These are phyloP conservation scores for Orthosia gracilis DNA, from an alignment of 2,888 invertebrate species.

Conservation along the genomic window DNA sequence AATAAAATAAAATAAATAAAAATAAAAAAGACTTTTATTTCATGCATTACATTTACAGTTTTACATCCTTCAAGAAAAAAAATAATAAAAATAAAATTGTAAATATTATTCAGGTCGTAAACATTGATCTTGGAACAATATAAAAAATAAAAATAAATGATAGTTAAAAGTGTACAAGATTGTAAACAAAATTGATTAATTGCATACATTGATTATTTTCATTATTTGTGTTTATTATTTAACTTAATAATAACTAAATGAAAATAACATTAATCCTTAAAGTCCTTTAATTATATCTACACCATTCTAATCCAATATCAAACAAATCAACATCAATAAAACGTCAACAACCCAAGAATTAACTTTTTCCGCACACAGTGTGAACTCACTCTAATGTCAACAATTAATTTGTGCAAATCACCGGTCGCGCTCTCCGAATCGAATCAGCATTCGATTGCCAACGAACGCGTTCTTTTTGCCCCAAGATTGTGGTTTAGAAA, in stretches of 20 bases:
- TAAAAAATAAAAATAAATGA: no score
- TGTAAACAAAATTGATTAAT: no score
- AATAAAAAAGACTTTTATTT: no score
- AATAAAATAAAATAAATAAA: no score
- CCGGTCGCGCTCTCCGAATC: slow-evolving; percentile 73
- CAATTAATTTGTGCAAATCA: slow-evolving; percentile 70
- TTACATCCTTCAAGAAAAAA: no score
- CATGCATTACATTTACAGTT: no score
- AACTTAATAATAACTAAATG: background rate
- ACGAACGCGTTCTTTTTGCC: slow-evolving; percentile 78
- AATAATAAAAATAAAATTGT: no score
- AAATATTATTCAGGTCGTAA: no score
- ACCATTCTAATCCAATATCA: slow-evolving; percentile 32
- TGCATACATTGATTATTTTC: no score
- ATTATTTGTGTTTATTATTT: no score
- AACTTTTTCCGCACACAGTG: slow-evolving; percentile 25
- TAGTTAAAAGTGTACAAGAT: no score
- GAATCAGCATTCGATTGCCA: slow-evolving; percentile 80
- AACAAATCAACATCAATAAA: slow-evolving; percentile 34
- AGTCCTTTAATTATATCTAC: slow-evolving; percentile 16
- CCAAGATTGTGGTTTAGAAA: slow-evolving; percentile 87
- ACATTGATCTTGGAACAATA: no score
- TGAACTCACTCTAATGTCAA: slow-evolving; percentile 60
- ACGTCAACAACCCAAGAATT: slow-evolving; percentile 24
- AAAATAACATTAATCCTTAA: background rate